Evolutionary conservation across 2,113 vertebrate species (phyloP).

Genomic region (Calonectris borealis): DNA sequence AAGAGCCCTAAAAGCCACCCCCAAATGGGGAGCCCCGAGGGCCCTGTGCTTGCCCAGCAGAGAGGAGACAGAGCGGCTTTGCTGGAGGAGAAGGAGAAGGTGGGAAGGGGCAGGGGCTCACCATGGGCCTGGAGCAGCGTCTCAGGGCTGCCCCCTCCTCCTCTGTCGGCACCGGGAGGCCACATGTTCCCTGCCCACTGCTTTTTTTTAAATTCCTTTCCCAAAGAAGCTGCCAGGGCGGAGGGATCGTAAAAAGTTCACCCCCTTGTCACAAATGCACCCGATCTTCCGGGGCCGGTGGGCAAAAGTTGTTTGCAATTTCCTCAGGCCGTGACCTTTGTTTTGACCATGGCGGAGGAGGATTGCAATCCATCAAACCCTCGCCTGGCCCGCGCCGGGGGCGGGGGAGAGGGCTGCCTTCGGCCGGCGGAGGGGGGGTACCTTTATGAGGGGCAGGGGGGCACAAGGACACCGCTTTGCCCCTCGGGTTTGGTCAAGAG

Average conservation of each 20-base stretch:
- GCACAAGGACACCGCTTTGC: not conserved
- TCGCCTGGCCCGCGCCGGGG: accelerated
- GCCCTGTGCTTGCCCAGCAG: not conserved
- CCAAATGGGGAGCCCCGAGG: not conserved
- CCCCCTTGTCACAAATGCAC: not conserved
- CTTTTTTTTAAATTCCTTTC: not conserved
- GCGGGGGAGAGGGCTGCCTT: not conserved
- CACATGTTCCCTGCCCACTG: not conserved
- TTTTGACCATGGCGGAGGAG: constrained; percentile 28
- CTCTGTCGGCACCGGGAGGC: not conserved
- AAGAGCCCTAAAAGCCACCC: not conserved
- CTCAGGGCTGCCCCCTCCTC: not conserved
- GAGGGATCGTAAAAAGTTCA: constrained; percentile 42
- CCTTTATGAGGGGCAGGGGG: not conserved
- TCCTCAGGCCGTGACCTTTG: constrained; percentile 57
- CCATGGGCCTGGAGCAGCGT: not conserved
- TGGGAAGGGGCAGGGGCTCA: not conserved
- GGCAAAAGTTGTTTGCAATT: constrained; percentile 53
- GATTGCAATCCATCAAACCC: constrained; percentile 20
- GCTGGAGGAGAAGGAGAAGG: not conserved
- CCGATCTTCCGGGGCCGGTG: not conserved
- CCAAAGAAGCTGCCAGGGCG: not conserved
- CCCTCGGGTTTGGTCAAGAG: not conserved
- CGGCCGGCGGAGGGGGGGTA: accelerated
- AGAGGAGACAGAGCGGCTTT: not conserved